Evolutionary conservation across 2,797 vertebrate genomes (phyloP), one percentile per base, ranked within the genome.

Genomic region (Helostoma temminkii): DNA sequence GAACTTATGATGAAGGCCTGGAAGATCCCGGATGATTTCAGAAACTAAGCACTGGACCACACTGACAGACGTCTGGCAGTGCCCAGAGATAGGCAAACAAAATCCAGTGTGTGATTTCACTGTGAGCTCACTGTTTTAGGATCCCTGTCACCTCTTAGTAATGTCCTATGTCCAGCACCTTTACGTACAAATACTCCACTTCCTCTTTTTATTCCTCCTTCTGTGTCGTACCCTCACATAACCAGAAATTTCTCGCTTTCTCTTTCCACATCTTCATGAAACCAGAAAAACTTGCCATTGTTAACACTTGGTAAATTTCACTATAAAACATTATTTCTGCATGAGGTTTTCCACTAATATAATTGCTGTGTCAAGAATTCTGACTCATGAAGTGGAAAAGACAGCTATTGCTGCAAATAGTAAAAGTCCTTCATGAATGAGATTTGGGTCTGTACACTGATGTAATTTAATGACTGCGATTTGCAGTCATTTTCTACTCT

Each of bases 61-160:
- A 66, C 76, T 91, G 93, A 93, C 87, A 91, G 90, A 90, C 61
- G 47, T 82, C 87, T 92, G 91, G 91, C 91, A 84, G 63, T 73
- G 65, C 71, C 69, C 57, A 18, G 43, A 5, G 78, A 76, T n/a
- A 21, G 71, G 48, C 75, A 83, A 74, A 91, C 90, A 90, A 88
- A 88, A 88, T 58, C 70, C 48, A 22, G 73, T 74, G 71, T 90
- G 85, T 88, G 63, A 66, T 85, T 81, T 77, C 76, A 76, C 78
- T 71, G 48, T 7, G 10, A 43, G 66, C 65, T 71, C 59, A 69
- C 56, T 52, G 42, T 79, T 73, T 80, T 64, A 59, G 43, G 71
- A 41, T 58, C 74, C 77, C 49, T 19, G 45, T 89, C 72, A 71
- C 59, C 55, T 67, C 71, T 62, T 52, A 36, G 32, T 42, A 76